Percentiles rank a stretch among this genome's conserved stretches.
These are phyloP conservation scores for Sigmodon hispidus DNA, from an alignment of 2,113 vertebrate genomes.

Conservation along the genomic window DNA sequence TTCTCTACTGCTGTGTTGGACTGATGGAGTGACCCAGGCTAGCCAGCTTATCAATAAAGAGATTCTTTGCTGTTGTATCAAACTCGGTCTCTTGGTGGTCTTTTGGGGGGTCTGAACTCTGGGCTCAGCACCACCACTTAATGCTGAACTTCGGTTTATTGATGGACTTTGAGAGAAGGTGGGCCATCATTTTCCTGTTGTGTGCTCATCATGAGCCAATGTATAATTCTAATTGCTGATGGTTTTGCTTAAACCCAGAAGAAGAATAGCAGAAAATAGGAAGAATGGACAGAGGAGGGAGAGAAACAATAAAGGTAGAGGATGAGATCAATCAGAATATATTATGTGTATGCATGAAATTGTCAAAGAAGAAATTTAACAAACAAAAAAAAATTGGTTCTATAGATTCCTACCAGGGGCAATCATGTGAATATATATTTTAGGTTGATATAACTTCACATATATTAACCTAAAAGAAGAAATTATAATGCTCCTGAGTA, in stretches of 20 bases:
- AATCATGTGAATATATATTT: neutral
- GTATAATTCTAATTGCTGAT: too few relatives aligned
- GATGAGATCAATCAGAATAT: neutral
- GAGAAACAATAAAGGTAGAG: neutral
- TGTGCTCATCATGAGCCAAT: neutral
- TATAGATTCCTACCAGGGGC: constrained; percentile 4
- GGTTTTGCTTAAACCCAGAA: neutral
- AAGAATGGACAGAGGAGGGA: neutral
- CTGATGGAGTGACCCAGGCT: too few relatives aligned
- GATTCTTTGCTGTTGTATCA: too few relatives aligned
- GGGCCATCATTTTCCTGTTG: neutral
- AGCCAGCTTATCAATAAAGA: too few relatives aligned
- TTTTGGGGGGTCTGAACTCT: too few relatives aligned
- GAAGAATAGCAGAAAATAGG: neutral
- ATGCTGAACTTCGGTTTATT: too few relatives aligned
- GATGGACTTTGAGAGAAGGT: neutral
- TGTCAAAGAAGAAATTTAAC: neutral
- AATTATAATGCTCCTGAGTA: neutral
- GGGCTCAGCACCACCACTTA: too few relatives aligned
- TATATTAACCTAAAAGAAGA: neutral
- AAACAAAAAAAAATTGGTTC: neutral
- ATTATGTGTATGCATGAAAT: neutral
- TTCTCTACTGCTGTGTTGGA: too few relatives aligned
- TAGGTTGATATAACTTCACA: neutral
- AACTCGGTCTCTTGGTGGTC: too few relatives aligned